These are phyloP conservation scores for Lasioglossum oenotherae DNA, from an alignment of 2,888 invertebrate species.

Conservation along the genomic window DNA sequence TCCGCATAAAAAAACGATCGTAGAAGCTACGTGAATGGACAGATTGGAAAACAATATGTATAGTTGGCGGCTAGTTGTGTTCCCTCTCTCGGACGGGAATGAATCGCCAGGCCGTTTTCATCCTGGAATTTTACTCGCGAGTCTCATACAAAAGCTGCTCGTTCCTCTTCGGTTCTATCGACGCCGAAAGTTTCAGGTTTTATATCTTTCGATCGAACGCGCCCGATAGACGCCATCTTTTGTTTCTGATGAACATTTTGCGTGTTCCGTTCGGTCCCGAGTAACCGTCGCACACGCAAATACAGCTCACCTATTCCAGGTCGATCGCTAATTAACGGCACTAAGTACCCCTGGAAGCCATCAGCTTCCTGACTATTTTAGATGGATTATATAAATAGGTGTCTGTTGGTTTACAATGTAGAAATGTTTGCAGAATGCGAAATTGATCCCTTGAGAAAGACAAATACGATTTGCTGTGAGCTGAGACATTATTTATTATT, in stretches of 20 bases:
- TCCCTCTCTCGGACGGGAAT: not conserved
- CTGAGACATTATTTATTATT: too few species aligned
- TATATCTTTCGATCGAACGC: not conserved
- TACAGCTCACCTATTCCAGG: not conserved
- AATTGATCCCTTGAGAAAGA: too few species aligned
- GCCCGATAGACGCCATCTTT: not conserved
- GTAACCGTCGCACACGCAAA: not conserved
- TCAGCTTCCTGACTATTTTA: not conserved
- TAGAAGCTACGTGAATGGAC: not conserved
- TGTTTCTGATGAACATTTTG: not conserved
- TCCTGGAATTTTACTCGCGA: slow-evolving; percentile 10
- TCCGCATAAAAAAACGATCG: not conserved
- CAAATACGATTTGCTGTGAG: too few species aligned
- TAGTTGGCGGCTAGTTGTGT: not conserved
- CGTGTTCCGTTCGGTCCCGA: not conserved
- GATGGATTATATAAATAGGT: not conserved
- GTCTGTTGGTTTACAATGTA: too few species aligned
- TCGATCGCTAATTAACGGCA: too few species aligned
- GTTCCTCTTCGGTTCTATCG: not conserved
- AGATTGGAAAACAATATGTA: slow-evolving; percentile 31
- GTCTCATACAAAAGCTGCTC: slow-evolving; percentile 21
- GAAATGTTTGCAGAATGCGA: too few species aligned
- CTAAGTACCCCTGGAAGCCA: not conserved
- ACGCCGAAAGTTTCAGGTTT: not conserved
- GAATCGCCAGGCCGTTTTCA: slow-evolving; percentile 24